A percentile compares a stretch with the other conserved stretches of the same genome.
These are phyloP conservation scores for Contarinia nasturtii DNA, from an alignment of 1,140 invertebrate genomes.

Conservation along the genomic window DNA sequence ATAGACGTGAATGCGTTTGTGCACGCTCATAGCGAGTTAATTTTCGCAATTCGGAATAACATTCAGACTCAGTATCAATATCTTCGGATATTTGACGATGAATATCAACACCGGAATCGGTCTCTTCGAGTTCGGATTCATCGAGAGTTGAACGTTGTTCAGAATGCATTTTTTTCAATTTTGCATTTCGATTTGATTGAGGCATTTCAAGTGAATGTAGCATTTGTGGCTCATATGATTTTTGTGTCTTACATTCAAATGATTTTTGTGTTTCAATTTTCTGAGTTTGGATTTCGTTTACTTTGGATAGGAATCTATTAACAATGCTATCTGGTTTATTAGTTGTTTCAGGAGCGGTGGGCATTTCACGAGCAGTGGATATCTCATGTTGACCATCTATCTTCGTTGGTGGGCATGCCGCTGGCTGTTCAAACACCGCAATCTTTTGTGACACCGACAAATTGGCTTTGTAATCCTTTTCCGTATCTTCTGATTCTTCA, in stretches of 20 bases:
- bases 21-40: constrained; percentile 41
- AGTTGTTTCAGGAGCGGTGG: no score
- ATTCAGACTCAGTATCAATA: constrained; percentile 38
- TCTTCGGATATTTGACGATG: constrained; percentile 46
- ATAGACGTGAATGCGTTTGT: constrained; percentile 49
- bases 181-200: no score
- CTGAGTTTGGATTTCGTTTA: no score
- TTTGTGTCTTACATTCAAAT: no score
- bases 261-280: no score
- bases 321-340: no score
- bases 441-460: background rate
- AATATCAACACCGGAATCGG: constrained; percentile 51
- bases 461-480: background rate
- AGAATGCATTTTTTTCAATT: no score
- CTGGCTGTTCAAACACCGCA: background rate
- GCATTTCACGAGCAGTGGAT: no score
- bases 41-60: constrained; percentile 30
- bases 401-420: background rate
- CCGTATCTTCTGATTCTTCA: background rate
- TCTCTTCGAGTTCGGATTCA: constrained; percentile 38
- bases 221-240: no score
- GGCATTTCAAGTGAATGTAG: no score
- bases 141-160: constrained; percentile 4
- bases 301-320: no score
- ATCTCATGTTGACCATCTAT: no score